Base-by-base conservation (phyloP, 1,140 invertebrate species). In the Zophobas morio region DNA sequence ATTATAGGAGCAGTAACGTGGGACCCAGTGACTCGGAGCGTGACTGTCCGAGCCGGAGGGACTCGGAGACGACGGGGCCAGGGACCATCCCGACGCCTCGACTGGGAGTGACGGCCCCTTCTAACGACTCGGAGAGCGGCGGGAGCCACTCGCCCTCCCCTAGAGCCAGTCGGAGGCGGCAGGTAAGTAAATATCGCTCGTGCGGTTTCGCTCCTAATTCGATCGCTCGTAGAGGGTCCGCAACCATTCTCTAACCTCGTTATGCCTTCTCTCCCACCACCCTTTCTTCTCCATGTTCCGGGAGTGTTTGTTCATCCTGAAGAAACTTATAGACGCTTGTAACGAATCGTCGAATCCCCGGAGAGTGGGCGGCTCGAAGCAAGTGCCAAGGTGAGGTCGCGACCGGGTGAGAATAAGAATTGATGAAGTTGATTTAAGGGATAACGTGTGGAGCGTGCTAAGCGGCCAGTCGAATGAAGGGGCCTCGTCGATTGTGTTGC, bases 181-280 rank as follows among this genome's bases (percentile, higher is more conserved):
- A 92, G 91, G 93, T 93, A 80, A 82, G 40, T 76, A 32, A 56
- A 33, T 78, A 77, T 20, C 56, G 37, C 34, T 20, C 20, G 20
- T 20, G 20, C 20, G 20, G 8, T 57, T 46, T 37, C 39, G 71
- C 1, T 60, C 51, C 37, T 32, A 60, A 20, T 72, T 53, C 53
- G 78, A 82, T 80, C 84, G 82, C 85, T 88, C 88, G 78, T 92
- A 95, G 92, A 90, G 93, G 83, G 89, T 94, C 80, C 90, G 93
- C 84, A 97, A 94, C 88, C 94, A 98, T 87, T 97, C 96, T 6
- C 88, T 99, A 78, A 99, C 98, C 49, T 99, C 98, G 49, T 89
- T 99, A 66, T 99, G 98, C 88, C 93, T 99, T 81, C 91, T 99
- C 51, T 99, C 97, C 78, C 98, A 99, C 91, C 98, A 99, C 91